Evolutionary conservation across 1,140 invertebrate species (phyloP).

Genomic region (Solenopsis invicta): DNA sequence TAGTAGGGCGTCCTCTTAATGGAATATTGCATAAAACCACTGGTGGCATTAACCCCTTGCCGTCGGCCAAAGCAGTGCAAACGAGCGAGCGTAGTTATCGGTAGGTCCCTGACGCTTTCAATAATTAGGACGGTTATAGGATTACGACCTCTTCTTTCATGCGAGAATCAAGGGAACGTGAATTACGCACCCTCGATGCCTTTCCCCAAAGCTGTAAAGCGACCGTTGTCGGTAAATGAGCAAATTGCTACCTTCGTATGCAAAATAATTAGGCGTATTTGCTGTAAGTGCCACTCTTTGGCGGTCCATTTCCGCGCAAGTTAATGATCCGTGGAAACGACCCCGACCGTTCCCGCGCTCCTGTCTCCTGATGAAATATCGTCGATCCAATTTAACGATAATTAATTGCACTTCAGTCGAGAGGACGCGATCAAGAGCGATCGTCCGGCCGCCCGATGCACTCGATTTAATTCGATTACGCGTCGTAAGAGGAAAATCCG

Average conservation of each 20-base stretch:
- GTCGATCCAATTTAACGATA: slow-evolving; percentile 74
- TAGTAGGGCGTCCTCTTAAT: slow-evolving; percentile 71
- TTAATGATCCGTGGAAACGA: slow-evolving; percentile 71
- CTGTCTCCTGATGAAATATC: slow-evolving; percentile 68
- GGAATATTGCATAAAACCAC: slow-evolving; percentile 76
- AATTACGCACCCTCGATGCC: background rate
- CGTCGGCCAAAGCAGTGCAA: slow-evolving; percentile 52
- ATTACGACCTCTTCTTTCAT: slow-evolving; percentile 9
- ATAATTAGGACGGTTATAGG: slow-evolving; percentile 64
- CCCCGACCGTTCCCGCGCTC: slow-evolving; percentile 21
- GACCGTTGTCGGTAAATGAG: slow-evolving; percentile 40
- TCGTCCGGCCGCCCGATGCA: slow-evolving; percentile 65
- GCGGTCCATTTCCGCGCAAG: slow-evolving; percentile 65
- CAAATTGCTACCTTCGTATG: background rate
- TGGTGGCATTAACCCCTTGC: slow-evolving; percentile 67
- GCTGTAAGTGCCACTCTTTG: slow-evolving; percentile 36
- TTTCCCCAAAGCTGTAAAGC: slow-evolving; percentile 15
- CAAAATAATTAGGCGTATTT: slow-evolving; percentile 71
- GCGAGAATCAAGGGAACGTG: slow-evolving; percentile 2
- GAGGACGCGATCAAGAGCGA: slow-evolving; percentile 62
- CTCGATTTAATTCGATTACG: slow-evolving; percentile 74
- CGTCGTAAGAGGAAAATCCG: slow-evolving; percentile 36
- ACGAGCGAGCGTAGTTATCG: slow-evolving; percentile 49
- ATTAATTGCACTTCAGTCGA: slow-evolving; percentile 72
- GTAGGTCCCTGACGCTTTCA: slow-evolving; percentile 29